Conservation (phyloP, 1,140 invertebrate species). For the Procambarus virginalis region DNA sequence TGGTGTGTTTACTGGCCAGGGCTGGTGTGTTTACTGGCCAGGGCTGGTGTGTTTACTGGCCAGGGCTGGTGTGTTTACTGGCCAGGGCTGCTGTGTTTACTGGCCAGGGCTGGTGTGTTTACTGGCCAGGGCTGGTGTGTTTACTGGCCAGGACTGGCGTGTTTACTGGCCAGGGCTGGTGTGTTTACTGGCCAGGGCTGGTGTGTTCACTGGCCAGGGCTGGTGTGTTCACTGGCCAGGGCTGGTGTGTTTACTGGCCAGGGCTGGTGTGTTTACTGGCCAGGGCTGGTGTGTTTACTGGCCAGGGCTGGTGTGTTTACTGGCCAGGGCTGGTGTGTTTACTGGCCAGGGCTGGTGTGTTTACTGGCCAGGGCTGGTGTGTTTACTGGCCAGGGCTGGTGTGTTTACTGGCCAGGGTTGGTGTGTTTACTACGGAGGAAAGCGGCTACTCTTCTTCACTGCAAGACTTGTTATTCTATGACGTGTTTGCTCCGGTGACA, state of each 20-base stretch:
- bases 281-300: constrained; percentile 3
- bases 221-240: neutral
- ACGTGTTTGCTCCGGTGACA: too few species aligned
- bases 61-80: neutral
- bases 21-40: too few species aligned
- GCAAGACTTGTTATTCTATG: too few species aligned
- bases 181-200: neutral
- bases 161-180: neutral
- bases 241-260: neutral
- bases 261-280: neutral
- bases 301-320: neutral
- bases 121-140: neutral
- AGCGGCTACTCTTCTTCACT: too few species aligned
- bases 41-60: neutral
- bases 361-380: neutral
- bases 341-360: too few species aligned
- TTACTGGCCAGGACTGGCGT: too few species aligned
- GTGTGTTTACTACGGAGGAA: neutral
- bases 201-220: neutral
- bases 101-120: neutral
- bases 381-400: neutral
- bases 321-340: too few species aligned
- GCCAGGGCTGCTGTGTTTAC: neutral
- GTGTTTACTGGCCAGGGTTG: neutral
- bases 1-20: too few species aligned